Percentiles rank a stretch among this genome's conserved stretches.
Evolutionary conservation across 2,888 invertebrate species (phyloP).

Genomic region (Tenthredo livida): DNA sequence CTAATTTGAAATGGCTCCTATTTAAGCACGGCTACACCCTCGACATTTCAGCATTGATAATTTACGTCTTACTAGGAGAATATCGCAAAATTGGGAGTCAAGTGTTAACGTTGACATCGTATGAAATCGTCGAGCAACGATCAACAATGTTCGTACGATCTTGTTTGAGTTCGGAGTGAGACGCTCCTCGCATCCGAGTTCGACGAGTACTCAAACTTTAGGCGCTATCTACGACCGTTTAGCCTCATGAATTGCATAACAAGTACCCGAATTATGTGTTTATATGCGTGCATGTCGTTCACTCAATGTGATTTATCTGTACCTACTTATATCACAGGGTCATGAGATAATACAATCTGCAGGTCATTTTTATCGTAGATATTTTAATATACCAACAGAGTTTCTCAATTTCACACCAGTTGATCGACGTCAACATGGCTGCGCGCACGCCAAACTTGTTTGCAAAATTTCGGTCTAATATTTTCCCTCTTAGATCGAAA

Average conservation of each 20-base stretch:
- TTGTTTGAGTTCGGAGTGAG: too few relatives aligned
- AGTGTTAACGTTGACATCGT: too few relatives aligned
- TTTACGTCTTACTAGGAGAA: too few relatives aligned
- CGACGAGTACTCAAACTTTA: not conserved
- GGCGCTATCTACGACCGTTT: not conserved
- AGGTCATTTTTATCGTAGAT: not conserved
- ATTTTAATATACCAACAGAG: not conserved
- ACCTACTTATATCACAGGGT: not conserved
- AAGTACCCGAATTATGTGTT: not conserved
- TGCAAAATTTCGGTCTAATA: slow-evolving; percentile 56
- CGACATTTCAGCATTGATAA: too few relatives aligned
- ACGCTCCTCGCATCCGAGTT: too few relatives aligned
- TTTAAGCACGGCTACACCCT: too few relatives aligned
- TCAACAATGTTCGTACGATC: too few relatives aligned
- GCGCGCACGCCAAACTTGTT: slow-evolving; percentile 61
- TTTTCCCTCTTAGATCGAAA: slow-evolving; percentile 54
- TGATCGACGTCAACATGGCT: slow-evolving; percentile 65
- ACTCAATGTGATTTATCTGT: not conserved
- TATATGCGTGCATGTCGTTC: not conserved
- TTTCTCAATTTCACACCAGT: not conserved
- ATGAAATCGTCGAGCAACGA: too few relatives aligned
- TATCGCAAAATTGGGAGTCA: too few relatives aligned
- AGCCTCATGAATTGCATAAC: not conserved
- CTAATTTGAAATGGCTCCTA: too few relatives aligned
- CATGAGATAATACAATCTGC: slow-evolving; percentile 14